A percentile compares a stretch with the other conserved stretches of the same genome.
phyloP scores from a whole-genome alignment of 1,140 invertebrate genomes.

The Diorhabda carinulata region DNA sequence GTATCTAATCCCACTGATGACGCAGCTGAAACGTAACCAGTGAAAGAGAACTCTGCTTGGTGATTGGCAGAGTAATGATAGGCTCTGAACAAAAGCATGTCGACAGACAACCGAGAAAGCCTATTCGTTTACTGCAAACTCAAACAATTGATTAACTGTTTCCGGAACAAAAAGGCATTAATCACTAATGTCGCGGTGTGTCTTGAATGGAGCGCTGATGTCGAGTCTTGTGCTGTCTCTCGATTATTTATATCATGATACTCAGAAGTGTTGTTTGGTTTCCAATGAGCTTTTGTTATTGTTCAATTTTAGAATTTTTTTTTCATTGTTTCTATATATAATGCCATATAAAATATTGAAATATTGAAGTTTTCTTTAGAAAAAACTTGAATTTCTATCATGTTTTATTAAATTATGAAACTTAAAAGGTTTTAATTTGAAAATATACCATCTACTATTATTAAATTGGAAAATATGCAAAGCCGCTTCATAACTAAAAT shows the following conservation, averaged over 20 bases:
- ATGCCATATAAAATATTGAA: too few species aligned
- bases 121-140: conserved; percentile 23
- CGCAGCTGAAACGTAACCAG: conserved; percentile 27
- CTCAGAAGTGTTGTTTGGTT: not conserved
- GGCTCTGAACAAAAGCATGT: conserved; percentile 40
- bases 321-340: too few species aligned
- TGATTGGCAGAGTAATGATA: conserved; percentile 45
- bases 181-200: conserved; percentile 34
- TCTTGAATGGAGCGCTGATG: conserved; percentile 13
- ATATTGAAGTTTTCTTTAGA: too few species aligned
- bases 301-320: too few species aligned
- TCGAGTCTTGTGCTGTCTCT: not conserved
- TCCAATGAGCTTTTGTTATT: too few species aligned
- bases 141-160: conserved; percentile 45
- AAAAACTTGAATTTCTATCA: too few species aligned
- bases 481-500: too few species aligned
- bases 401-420: too few species aligned
- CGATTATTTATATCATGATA: not conserved
- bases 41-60: conserved; percentile 11
- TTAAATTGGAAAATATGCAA: too few species aligned
- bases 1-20: not conserved
- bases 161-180: conserved; percentile 40
- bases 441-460: too few species aligned
- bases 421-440: too few species aligned
- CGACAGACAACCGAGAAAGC: conserved; percentile 33